These are phyloP conservation scores for Otolemur crassicaudatus DNA, from an alignment of 2,797 vertebrate genomes.

Conservation along the genomic window DNA sequence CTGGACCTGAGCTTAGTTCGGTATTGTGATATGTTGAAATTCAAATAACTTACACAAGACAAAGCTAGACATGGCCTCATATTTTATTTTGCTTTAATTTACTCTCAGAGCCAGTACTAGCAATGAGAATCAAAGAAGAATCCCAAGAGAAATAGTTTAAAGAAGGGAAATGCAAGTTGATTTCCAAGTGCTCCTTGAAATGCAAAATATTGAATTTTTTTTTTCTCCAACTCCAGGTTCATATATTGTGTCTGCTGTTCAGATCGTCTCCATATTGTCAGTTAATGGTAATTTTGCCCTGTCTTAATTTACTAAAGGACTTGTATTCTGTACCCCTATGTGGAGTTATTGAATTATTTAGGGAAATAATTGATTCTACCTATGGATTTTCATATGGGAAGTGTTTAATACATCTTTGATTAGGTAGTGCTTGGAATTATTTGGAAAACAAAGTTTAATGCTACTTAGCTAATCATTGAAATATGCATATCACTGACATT, in stretches of 20 bases:
- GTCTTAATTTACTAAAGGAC: background rate
- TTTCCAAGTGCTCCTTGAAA: background rate
- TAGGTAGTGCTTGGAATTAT: background rate
- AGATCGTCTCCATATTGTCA: background rate
- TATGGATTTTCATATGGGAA: background rate
- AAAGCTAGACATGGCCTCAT: background rate
- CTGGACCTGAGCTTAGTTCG: background rate
- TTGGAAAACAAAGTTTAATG: background rate
- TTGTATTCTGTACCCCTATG: background rate
- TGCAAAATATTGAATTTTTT: background rate
- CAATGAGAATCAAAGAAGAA: background rate
- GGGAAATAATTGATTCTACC: background rate
- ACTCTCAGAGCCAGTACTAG: background rate
- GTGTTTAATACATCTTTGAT: background rate
- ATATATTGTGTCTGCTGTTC: background rate
- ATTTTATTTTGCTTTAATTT: slow-evolving; percentile 15
- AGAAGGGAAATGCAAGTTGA: background rate
- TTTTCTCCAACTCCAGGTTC: background rate
- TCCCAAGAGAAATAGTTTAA: background rate
- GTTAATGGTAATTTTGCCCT: background rate
- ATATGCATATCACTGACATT: background rate
- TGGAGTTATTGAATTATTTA: background rate
- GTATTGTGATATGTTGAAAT: background rate
- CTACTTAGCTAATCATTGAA: background rate
- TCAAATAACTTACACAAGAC: slow-evolving; percentile 12